Percentiles rank a stretch among this genome's conserved stretches.
These are phyloP conservation scores for Morbakka virulenta DNA, from an alignment of 30 jellyfish, hydroid and myxozoan genomes.

Conservation along the genomic window DNA sequence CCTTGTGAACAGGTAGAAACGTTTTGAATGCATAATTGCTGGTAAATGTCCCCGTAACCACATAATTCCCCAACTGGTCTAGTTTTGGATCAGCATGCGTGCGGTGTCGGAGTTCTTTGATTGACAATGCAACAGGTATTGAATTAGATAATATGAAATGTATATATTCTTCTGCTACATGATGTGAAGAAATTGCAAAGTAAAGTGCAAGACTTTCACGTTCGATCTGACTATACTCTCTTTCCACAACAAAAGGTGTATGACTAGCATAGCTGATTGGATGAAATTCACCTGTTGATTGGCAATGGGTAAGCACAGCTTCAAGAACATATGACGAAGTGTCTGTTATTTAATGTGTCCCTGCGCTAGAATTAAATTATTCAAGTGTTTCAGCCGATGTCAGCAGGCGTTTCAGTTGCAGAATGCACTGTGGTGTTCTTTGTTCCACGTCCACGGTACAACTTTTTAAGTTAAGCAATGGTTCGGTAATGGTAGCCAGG, in stretches of 20 bases:
- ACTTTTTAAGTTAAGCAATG: neutral
- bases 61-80: too few species aligned
- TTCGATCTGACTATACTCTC: slow-evolving; percentile 3
- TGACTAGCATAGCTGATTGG: slow-evolving; percentile 24
- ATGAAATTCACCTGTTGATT: neutral
- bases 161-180: too few species aligned
- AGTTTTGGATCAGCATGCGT: too few species aligned
- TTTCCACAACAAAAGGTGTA: neutral
- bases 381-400: slow-evolving; percentile 4
- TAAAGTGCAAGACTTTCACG: slow-evolving; percentile 13
- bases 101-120: too few species aligned
- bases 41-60: too few species aligned
- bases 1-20: too few species aligned
- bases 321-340: slow-evolving; percentile 22
- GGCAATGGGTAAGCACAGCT: slow-evolving; percentile 11
- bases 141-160: too few species aligned
- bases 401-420: neutral
- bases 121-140: too few species aligned
- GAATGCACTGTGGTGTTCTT: slow-evolving; percentile 8
- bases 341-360: slow-evolving; percentile 2
- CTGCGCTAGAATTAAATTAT: slow-evolving; percentile 2
- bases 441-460: neutral
- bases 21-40: too few species aligned
- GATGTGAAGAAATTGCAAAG: too few species aligned
- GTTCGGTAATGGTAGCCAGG: slow-evolving; percentile 19